Evolutionary conservation across 2,888 invertebrate species (phyloP).

Genomic region (Lepidocyrtinus sp.): DNA sequence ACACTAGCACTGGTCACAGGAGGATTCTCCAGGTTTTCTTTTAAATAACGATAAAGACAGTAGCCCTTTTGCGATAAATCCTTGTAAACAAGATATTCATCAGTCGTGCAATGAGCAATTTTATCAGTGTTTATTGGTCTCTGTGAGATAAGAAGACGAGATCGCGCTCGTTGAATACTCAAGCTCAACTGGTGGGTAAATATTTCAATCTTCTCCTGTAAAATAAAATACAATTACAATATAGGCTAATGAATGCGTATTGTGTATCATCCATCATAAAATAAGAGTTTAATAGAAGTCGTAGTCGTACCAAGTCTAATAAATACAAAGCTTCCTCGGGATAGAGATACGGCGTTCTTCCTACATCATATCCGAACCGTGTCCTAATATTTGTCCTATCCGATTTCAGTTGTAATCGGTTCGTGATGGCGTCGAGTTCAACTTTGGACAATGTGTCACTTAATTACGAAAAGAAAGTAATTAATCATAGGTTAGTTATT

Average conservation of each 20-base stretch:
- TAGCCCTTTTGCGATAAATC: slow-evolving; percentile 45
- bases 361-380: slow-evolving; percentile 50
- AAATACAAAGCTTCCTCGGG: slow-evolving; percentile 57
- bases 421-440: slow-evolving; percentile 26
- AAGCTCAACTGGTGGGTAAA: slow-evolving; percentile 28
- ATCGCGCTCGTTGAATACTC: slow-evolving; percentile 49
- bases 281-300: too few relatives aligned
- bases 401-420: slow-evolving; percentile 23
- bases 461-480: neutral
- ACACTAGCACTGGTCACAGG: too few relatives aligned
- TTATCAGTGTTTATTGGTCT: neutral
- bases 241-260: too few relatives aligned
- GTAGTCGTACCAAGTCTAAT: slow-evolving; percentile 42
- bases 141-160: slow-evolving; percentile 40
- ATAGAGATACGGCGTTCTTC: slow-evolving; percentile 41
- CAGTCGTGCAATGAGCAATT: slow-evolving; percentile 23
- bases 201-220: slow-evolving; percentile 50
- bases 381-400: slow-evolving; percentile 44
- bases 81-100: slow-evolving; percentile 55
- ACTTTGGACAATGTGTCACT: slow-evolving; percentile 44
- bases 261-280: neutral
- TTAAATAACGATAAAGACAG: slow-evolving; percentile 28
- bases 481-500: too few relatives aligned
- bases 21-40: too few relatives aligned
- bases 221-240: slow-evolving; percentile 13